These are phyloP conservation scores for Platycheirus albimanus DNA, from an alignment of 2,888 invertebrate genomes.

Conservation along the genomic window DNA sequence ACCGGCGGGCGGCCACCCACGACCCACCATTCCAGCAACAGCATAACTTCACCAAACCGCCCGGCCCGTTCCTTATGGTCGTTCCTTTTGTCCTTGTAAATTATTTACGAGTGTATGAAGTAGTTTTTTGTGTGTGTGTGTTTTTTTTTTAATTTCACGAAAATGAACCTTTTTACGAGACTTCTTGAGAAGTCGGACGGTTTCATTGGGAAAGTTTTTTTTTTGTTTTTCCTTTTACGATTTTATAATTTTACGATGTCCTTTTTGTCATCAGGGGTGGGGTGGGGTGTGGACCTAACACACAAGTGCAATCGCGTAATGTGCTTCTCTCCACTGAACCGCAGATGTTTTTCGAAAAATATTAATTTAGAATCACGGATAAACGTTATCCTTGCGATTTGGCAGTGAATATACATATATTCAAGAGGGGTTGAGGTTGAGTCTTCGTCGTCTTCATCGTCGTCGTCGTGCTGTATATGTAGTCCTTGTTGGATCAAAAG, in stretches of 20 bases:
- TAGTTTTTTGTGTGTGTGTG: slow-evolving; percentile 23
- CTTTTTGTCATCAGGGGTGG: slow-evolving; percentile 3
- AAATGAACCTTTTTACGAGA: slow-evolving; percentile 72
- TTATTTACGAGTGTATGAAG: slow-evolving; percentile 69
- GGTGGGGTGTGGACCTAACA: slow-evolving; percentile 1
- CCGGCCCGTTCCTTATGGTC: neutral
- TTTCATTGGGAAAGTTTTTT: slow-evolving; percentile 43
- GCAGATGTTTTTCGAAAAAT: slow-evolving; percentile 73
- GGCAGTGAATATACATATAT: slow-evolving; percentile 15
- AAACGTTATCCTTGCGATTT: slow-evolving; percentile 70
- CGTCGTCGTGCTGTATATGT: neutral
- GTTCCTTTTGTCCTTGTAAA: slow-evolving; percentile 40
- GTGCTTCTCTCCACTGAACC: slow-evolving; percentile 52
- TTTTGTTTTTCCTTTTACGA: slow-evolving; percentile 52
- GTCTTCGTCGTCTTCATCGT: no score
- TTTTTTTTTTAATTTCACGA: slow-evolving; percentile 65
- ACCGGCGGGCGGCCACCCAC: slow-evolving; percentile 3
- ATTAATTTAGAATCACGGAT: slow-evolving; percentile 74
- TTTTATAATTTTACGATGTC: slow-evolving; percentile 71
- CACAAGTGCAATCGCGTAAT: slow-evolving; percentile 67
- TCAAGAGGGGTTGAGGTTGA: no score
- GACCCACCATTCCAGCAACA: neutral
- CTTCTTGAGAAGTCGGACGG: slow-evolving; percentile 12
- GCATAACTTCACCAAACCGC: neutral
- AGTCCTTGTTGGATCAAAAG: slow-evolving; percentile 9